Conservation (phyloP, 2,888 invertebrate genomes). For the Pristionchus mayeri region DNA sequence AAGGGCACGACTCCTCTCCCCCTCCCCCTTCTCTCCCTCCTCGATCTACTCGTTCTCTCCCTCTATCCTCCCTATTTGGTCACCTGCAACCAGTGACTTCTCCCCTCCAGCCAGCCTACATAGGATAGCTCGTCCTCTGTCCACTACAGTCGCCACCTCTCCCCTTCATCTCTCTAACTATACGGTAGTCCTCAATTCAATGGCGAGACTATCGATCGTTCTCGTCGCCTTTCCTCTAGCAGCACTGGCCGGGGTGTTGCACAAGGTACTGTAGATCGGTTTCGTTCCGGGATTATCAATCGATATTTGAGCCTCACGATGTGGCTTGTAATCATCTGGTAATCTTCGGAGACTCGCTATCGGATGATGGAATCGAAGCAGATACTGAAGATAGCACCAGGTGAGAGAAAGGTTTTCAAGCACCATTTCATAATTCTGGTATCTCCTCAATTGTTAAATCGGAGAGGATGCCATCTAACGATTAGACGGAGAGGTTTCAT, state of each 20-base stretch:
- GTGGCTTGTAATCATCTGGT: conserved; percentile 66
- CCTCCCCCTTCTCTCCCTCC: background rate
- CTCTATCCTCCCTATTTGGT: background rate
- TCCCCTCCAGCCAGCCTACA: conserved; percentile 1
- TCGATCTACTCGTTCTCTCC: background rate
- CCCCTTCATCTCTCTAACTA: background rate
- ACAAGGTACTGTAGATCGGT: background rate
- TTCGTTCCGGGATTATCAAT: background rate
- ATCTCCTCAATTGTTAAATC: too few relatives aligned
- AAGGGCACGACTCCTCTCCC: conserved; percentile 1
- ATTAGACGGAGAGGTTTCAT: too few relatives aligned
- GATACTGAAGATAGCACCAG: conserved; percentile 51
- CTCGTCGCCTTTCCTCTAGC: background rate
- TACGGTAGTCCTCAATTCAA: background rate
- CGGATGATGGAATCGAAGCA: conserved; percentile 70
- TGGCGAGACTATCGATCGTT: conserved; percentile 36
- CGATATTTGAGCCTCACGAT: conserved; percentile 63
- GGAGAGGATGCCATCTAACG: too few relatives aligned
- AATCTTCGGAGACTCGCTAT: conserved; percentile 69
- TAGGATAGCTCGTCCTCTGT: conserved; percentile 1
- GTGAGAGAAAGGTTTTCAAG: background rate
- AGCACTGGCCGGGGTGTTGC: conserved; percentile 4
- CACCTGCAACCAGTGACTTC: background rate
- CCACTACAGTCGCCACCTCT: conserved; percentile 21
- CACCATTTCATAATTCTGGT: background rate